A percentile compares a stretch with the other conserved stretches of the same genome.
Evolutionary conservation across 2,797 vertebrate genomes (phyloP).

Genomic region (Neosalanx taihuensis): DNA sequence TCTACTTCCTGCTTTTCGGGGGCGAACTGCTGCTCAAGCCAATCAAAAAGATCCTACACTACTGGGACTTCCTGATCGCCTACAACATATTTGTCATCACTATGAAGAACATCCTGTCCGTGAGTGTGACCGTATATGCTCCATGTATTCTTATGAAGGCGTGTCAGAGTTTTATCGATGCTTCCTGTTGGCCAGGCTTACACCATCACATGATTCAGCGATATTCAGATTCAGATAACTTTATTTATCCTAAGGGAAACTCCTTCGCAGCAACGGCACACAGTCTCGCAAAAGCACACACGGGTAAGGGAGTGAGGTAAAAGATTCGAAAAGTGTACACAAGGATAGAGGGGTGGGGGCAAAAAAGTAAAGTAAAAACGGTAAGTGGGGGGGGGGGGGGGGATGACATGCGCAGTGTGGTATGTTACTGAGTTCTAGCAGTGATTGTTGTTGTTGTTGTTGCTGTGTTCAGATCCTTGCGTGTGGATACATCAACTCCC

Average conservation of each 20-base stretch:
- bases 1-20: conserved; percentile 98
- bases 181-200: background rate
- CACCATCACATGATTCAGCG: too few species aligned
- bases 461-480: conserved; percentile 86
- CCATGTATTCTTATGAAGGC: background rate
- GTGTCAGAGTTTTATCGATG: background rate
- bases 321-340: too few species aligned
- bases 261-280: too few species aligned
- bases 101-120: conserved; percentile 97
- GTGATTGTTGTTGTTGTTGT: background rate
- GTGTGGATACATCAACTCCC: conserved; percentile 86
- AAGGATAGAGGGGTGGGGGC: too few species aligned
- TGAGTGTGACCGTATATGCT: conserved; percentile 62
- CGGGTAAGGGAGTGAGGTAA: too few species aligned
- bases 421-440: background rate
- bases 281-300: too few species aligned
- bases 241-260: too few species aligned
- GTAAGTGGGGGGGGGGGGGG: too few species aligned
- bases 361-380: too few species aligned
- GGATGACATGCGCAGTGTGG: background rate
- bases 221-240: too few species aligned
- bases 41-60: conserved; percentile 92
- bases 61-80: conserved; percentile 98
- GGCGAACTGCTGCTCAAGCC: conserved; percentile 92
- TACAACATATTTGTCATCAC: conserved; percentile 98